Percentiles rank a stretch among this genome's conserved stretches.
phyloP scores from a whole-genome alignment of 1,140 invertebrate species.

The Globodera ellingtonae region DNA sequence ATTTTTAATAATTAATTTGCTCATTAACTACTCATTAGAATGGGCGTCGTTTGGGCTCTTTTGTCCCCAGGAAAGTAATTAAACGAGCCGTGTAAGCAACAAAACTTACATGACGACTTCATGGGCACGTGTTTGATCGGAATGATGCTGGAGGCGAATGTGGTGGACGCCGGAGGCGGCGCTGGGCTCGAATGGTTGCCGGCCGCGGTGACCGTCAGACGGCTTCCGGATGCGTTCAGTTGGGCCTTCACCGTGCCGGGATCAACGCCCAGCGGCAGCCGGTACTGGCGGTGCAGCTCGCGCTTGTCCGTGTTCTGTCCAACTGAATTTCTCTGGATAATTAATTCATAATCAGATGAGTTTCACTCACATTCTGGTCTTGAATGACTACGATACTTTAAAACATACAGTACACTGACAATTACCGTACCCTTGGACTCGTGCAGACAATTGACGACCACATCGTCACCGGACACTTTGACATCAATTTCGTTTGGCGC shows the following conservation, averaged over 20 bases:
- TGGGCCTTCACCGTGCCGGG: neutral
- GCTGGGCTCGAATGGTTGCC: neutral
- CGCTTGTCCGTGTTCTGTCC: neutral
- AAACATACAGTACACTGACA: too few relatives aligned
- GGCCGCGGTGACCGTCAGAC: neutral
- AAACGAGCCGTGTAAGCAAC: neutral
- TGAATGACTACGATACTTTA: too few relatives aligned
- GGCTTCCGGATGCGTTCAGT: neutral
- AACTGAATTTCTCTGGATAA: neutral
- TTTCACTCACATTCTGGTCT: too few relatives aligned
- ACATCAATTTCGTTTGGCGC: slow-evolving; percentile 16
- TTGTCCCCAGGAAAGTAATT: neutral
- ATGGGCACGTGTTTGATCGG: neutral
- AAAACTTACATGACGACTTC: neutral
- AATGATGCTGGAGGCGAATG: neutral
- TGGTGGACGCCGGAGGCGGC: neutral
- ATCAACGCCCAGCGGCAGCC: neutral
- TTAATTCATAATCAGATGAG: too few relatives aligned
- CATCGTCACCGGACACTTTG: neutral
- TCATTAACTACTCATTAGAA: too few relatives aligned
- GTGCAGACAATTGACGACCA: neutral
- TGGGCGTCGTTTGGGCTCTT: too few relatives aligned
- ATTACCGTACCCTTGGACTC: neutral
- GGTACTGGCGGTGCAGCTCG: neutral
- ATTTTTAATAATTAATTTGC: too few relatives aligned